Evolutionary conservation across 2,797 vertebrate species (phyloP).

Genomic region (Oryzias dopingdopingensis): DNA sequence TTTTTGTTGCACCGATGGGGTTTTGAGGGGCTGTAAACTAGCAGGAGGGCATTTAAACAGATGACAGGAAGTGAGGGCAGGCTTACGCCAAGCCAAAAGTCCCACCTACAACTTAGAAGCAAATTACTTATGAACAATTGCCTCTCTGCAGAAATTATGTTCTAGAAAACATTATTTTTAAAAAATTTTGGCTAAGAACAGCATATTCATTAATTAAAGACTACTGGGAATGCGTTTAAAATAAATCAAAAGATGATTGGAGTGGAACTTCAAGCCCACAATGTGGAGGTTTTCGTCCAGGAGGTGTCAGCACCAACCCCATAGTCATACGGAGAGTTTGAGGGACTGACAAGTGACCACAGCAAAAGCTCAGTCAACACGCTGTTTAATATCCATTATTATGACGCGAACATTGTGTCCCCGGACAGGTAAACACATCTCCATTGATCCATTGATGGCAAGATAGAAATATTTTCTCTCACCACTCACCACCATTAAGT

Average conservation of each 20-base stretch:
- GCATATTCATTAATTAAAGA: too few species aligned
- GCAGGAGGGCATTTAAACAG: too few species aligned
- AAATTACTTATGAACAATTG: too few species aligned
- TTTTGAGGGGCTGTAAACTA: neutral
- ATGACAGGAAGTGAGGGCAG: too few species aligned
- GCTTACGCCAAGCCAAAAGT: too few species aligned
- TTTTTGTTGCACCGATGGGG: too few species aligned
- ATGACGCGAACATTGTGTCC: conserved; percentile 85
- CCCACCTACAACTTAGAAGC: too few species aligned
- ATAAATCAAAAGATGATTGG: neutral
- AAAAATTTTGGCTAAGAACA: too few species aligned
- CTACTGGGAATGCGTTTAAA: neutral
- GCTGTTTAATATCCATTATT: conserved; percentile 93
- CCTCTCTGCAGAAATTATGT: too few species aligned
- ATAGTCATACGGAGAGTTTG: conserved; percentile 70
- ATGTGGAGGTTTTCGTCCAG: conserved; percentile 71
- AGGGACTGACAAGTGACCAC: conserved; percentile 88
- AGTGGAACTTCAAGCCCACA: conserved; percentile 59
- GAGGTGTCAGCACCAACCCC: conserved; percentile 67
- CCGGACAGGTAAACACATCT: conserved; percentile 92
- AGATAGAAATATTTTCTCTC: conserved; percentile 92
- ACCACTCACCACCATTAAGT: conserved; percentile 85
- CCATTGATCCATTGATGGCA: conserved; percentile 90
- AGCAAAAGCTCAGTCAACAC: conserved; percentile 92
- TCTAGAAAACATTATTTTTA: too few species aligned